Evolutionary conservation across 2,888 invertebrate species (phyloP).

Genomic region (Hydriomena furcata): DNA sequence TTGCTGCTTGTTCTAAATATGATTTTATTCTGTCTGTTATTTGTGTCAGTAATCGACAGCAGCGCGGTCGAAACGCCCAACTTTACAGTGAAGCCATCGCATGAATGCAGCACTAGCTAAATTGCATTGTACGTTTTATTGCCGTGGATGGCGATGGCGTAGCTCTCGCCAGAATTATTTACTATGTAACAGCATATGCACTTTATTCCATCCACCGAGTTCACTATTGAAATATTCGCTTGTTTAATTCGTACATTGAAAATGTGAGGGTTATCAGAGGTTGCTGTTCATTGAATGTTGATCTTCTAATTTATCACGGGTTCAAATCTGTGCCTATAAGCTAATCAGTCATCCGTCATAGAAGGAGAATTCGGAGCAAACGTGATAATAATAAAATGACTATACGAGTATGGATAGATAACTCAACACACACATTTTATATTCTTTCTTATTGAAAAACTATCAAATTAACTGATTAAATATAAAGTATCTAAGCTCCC

Average conservation of each 20-base stretch:
- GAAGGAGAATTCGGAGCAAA: no score
- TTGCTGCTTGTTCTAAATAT: constrained; percentile 35
- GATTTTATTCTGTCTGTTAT: constrained; percentile 44
- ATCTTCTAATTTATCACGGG: constrained; percentile 4
- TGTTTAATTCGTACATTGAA: constrained; percentile 50
- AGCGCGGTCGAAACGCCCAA: constrained; percentile 51
- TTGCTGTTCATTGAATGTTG: constrained; percentile 6
- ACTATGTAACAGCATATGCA: constrained; percentile 77
- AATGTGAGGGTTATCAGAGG: constrained; percentile 27
- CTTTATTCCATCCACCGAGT: constrained; percentile 71
- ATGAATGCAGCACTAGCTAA: constrained; percentile 74
- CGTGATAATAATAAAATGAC: no score
- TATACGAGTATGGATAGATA: no score
- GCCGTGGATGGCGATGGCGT: constrained; percentile 65
- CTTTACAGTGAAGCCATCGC: constrained; percentile 65
- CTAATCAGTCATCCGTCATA: no score
- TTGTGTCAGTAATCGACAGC: constrained; percentile 51
- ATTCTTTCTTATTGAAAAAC: no score
- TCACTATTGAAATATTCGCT: constrained; percentile 65
- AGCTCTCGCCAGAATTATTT: constrained; percentile 77
- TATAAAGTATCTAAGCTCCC: not conserved
- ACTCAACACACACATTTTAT: no score
- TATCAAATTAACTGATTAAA: no score
- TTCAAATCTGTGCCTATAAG: not conserved
- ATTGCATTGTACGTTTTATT: constrained; percentile 81